phyloP scores from a whole-genome alignment of 2,888 invertebrate genomes.

The Epicampocera succincta region DNA sequence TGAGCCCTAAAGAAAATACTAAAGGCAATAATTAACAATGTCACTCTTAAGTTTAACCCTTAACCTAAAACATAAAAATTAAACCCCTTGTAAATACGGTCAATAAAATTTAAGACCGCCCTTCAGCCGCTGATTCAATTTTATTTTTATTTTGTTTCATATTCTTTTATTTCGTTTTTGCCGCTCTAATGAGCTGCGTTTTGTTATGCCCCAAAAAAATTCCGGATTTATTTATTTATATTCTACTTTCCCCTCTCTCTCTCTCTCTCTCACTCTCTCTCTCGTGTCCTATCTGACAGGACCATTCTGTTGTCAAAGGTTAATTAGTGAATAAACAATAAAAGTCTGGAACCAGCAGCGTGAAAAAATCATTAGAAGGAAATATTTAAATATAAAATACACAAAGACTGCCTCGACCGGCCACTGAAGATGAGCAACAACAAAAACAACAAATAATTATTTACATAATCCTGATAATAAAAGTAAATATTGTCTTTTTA shows the following conservation, averaged over 20 bases:
- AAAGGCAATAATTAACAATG: slow-evolving; percentile 36
- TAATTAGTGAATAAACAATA: slow-evolving; percentile 57
- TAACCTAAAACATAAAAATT: background rate
- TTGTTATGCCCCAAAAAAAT: slow-evolving; percentile 21
- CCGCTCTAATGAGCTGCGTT: slow-evolving; percentile 27
- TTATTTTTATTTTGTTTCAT: slow-evolving; percentile 2
- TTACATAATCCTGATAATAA: slow-evolving; percentile 40
- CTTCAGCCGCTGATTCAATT: slow-evolving; percentile 27
- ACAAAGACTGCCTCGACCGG: too few relatives aligned
- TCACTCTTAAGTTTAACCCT: slow-evolving; percentile 7
- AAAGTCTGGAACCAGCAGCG: slow-evolving; percentile 10
- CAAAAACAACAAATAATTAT: slow-evolving; percentile 2
- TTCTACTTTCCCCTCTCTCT: too few relatives aligned
- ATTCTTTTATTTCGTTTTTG: slow-evolving; percentile 21
- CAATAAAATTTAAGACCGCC: slow-evolving; percentile 53
- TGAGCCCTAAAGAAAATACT: background rate
- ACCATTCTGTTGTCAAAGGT: slow-evolving; percentile 48
- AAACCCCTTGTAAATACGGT: slow-evolving; percentile 42
- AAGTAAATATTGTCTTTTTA: slow-evolving; percentile 54
- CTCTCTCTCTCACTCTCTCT: too few relatives aligned
- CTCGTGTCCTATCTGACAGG: background rate
- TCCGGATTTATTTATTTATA: slow-evolving; percentile 11
- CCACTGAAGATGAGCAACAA: background rate
- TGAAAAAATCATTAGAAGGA: background rate
- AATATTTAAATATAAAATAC: background rate